These are phyloP conservation scores for Volucella zonaria DNA, from an alignment of 2,888 invertebrate species.

Conservation along the genomic window DNA sequence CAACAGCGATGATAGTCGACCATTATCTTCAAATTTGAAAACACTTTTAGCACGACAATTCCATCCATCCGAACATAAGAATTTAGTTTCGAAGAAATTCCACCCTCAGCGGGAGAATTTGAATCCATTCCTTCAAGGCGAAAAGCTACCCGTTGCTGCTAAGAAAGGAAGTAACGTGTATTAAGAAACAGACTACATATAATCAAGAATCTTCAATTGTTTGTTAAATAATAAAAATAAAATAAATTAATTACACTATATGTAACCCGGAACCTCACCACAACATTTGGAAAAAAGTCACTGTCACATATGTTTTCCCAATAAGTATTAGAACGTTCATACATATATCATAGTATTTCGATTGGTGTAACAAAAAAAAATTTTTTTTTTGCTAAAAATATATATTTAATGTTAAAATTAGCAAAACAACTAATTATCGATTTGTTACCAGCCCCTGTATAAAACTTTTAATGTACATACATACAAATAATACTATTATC, in stretches of 20 bases:
- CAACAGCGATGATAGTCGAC: constrained; percentile 75
- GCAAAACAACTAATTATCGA: constrained; percentile 25
- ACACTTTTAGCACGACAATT: constrained; percentile 85
- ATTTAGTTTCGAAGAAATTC: constrained; percentile 89
- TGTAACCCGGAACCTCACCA: background rate
- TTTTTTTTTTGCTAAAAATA: constrained; percentile 1
- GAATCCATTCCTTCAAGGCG: constrained; percentile 93
- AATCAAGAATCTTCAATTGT: too few relatives aligned
- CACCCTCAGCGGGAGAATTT: constrained; percentile 85
- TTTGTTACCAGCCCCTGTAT: constrained; percentile 25
- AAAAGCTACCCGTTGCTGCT: constrained; percentile 94
- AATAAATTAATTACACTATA: background rate
- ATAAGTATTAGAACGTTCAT: background rate
- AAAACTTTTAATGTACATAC: constrained; percentile 47
- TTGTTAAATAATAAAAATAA: background rate
- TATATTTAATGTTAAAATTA: constrained; percentile 17
- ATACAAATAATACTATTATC: constrained; percentile 12
- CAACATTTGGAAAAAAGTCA: constrained; percentile 4
- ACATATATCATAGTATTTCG: background rate
- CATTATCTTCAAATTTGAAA: constrained; percentile 78
- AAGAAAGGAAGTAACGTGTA: constrained; percentile 93
- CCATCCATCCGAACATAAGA: constrained; percentile 78
- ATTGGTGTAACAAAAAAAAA: constrained; percentile 35
- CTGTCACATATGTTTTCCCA: background rate
- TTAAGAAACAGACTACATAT: constrained; percentile 15